These are phyloP conservation scores for Drosophila subsilvestris DNA, from an alignment of 2,888 invertebrate genomes.

Conservation along the genomic window DNA sequence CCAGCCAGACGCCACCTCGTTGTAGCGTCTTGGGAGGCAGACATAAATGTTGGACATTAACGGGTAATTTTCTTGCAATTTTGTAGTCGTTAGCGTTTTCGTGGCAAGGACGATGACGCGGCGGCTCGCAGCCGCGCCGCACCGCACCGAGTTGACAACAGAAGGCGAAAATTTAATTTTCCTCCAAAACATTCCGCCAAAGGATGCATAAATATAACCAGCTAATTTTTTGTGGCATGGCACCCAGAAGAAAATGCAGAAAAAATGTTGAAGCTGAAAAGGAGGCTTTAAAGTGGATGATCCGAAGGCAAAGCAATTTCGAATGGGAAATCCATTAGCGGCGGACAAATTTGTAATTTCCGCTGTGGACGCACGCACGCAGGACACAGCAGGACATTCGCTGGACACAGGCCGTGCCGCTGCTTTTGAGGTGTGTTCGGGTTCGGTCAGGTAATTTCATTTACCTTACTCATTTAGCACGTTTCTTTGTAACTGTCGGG, in stretches of 20 bases:
- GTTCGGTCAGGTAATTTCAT: constrained; percentile 76
- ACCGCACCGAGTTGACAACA: constrained; percentile 37
- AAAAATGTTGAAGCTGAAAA: constrained; percentile 30
- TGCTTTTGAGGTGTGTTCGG: constrained; percentile 75
- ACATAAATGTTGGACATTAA: constrained; percentile 81
- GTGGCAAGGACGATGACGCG: constrained; percentile 69
- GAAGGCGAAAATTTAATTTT: constrained; percentile 65
- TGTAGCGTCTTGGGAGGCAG: constrained; percentile 63
- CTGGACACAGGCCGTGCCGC: constrained; percentile 49
- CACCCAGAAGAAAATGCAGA: background rate
- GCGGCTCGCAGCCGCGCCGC: background rate
- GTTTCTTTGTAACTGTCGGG: constrained; percentile 41
- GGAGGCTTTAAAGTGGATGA: constrained; percentile 14
- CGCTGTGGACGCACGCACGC: constrained; percentile 75
- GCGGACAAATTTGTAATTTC: constrained; percentile 84
- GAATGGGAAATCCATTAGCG: constrained; percentile 78
- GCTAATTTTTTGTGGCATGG: constrained; percentile 56
- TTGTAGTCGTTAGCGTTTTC: constrained; percentile 82
- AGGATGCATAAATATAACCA: constrained; percentile 65
- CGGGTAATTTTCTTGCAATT: constrained; percentile 83
- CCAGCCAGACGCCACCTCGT: constrained; percentile 35
- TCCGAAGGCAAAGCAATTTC: constrained; percentile 57
- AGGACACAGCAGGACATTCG: constrained; percentile 43
- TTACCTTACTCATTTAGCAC: constrained; percentile 80
- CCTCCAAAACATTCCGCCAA: constrained; percentile 30